Evolutionary conservation across 2,797 vertebrate genomes (phyloP), one percentile per base, ranked within the genome.

Genomic region (Gymnothorax reevesii): DNA sequence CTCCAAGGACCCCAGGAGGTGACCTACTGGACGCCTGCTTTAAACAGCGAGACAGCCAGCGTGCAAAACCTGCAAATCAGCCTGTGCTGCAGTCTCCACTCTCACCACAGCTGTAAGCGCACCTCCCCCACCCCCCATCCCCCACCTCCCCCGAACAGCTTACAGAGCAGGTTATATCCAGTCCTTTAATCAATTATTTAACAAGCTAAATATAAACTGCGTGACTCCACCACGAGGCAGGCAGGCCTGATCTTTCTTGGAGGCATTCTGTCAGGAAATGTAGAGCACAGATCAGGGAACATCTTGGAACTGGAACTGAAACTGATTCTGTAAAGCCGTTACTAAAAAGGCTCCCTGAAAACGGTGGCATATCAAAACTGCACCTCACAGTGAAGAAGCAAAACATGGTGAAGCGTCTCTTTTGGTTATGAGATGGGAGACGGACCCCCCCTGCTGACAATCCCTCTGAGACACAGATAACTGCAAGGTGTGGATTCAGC

Each of bases 1-100:
- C 90, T 90, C 86, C 87, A 80, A 86, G 82, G 13, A 88, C 84
- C 49, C 66, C 79, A 25, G 73, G 82, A 88, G 89, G 59, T 83
- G 71, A 79, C 62, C 59, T 73, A 49, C 89, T 64, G 8, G 62
- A 86, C 89, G 89, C 83, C 85, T 86, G n/a, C 7, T 85, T 86
- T 77, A 75, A 85, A 27, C 42, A 88, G 84, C 89, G 89, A 64
- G 89, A 15, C 27, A 20, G 20, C 20, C 17, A 10, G 27, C 2
- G 42, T 13, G 71, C 71, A 10, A 10, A 27, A 25, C 25, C 25
- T 2, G 12, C 66, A 71, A 71, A 71, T n/a, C 66, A 4, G 7
- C 13, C 12, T 17, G 71, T 17, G 33, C 42, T 49, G 71, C 75
- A n/a, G 42, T 20, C 49, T 54, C 42, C 75, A n/a, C 75, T 20